Conservation (phyloP, 1,140 invertebrate genomes). For the Pseudomyrmex concolor region DNA sequence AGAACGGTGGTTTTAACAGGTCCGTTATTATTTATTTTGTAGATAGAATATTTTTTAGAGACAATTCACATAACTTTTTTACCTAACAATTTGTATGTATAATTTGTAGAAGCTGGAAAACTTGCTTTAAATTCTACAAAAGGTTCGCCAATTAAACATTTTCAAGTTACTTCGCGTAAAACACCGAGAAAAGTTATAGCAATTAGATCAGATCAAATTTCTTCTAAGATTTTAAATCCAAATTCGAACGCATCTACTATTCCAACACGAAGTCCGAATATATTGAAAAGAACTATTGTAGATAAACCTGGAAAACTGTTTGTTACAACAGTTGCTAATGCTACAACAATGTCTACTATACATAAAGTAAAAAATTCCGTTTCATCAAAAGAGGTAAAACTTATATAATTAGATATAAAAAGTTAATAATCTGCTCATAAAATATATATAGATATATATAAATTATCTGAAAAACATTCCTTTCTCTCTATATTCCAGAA, state of each 20-base stretch:
- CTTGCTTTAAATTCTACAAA: constrained; percentile 89
- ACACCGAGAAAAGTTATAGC: constrained; percentile 81
- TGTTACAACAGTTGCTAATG: constrained; percentile 76
- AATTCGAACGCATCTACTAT: constrained; percentile 67
- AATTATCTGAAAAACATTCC: not conserved
- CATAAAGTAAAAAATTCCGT: constrained; percentile 68
- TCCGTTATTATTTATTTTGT: constrained; percentile 70
- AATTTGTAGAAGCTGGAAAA: constrained; percentile 89
- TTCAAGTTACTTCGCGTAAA: constrained; percentile 77
- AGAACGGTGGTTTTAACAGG: constrained; percentile 92
- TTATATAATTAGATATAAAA: constrained; percentile 1
- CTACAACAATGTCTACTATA: constrained; percentile 67
- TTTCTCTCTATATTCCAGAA: constrained; percentile 62
- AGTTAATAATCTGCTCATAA: constrained; percentile 7
- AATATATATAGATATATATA: not conserved
- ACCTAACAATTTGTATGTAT: not conserved
- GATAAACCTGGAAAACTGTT: constrained; percentile 82
- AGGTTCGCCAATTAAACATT: constrained; percentile 76
- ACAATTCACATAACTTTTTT: not conserved
- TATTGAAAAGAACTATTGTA: constrained; percentile 82
- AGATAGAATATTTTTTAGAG: constrained; percentile 18
- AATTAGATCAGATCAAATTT: constrained; percentile 81
- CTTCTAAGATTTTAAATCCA: constrained; percentile 74
- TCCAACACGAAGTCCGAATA: constrained; percentile 78
- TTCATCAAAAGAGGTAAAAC: constrained; percentile 58